A percentile compares a stretch with the other conserved stretches of the same genome.
Conservation (phyloP, 2,113 vertebrate genomes). For the Seriola rivoliana region DNA sequence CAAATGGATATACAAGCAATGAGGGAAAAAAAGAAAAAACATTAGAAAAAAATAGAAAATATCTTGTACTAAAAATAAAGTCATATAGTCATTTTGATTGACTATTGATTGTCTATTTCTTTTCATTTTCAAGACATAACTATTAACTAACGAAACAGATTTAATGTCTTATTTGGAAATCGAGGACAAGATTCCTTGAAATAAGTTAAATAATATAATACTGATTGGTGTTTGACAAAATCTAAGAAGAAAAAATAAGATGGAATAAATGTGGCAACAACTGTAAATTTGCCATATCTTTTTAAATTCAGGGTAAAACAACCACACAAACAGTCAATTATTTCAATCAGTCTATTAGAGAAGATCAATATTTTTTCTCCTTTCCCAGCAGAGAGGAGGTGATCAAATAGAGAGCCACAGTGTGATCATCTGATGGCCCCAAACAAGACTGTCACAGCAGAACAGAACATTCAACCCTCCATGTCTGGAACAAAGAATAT, state of each 20-base stretch:
- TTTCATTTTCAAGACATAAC: too few species aligned
- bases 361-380: neutral
- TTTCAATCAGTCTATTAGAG: neutral
- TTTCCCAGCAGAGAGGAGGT: conserved; percentile 6
- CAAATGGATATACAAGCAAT: neutral
- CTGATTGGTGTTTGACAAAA: neutral
- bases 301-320: neutral
- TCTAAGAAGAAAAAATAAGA: neutral
- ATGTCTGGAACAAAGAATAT: conserved; percentile 10
- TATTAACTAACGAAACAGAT: neutral
- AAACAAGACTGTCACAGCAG: neutral
- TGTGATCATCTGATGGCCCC: neutral
- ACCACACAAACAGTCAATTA: neutral
- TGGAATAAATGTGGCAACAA: neutral
- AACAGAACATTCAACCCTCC: neutral
- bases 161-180: neutral
- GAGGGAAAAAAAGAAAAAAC: neutral
- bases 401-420: conserved; percentile 25
- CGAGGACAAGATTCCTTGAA: neutral
- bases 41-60: too few species aligned
- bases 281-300: neutral
- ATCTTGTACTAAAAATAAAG: too few species aligned
- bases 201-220: neutral
- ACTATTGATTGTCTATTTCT: too few species aligned
- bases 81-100: too few species aligned